Base-by-base conservation (phyloP, 2,888 invertebrate species). In the Octodonta nipae region DNA sequence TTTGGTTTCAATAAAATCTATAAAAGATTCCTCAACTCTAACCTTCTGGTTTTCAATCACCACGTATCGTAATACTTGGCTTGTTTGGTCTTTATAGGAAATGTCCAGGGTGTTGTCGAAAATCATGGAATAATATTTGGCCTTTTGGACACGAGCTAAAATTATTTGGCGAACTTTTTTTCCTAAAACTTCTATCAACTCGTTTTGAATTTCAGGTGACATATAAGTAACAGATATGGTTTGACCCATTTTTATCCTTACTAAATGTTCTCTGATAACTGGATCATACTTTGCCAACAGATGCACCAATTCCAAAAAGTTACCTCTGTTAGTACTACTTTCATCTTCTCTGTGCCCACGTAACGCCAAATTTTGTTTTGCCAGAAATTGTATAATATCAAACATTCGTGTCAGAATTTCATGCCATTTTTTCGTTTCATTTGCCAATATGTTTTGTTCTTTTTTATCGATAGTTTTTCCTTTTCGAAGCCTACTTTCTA, bases 1-100 rank as follows among this genome's bases (percentile, higher is more conserved):
- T 44, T 49, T 45, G 13, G 41, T 38, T 47, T 41, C 43, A 16
- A 42, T 31, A 15, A 43, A 46, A 31, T 46, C 45, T 24, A 45
- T 41, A 44, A 47, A 47, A 22, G 40, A 43, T 45, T 42, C 42
- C 27, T 33, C 44, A 26, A 43, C 41, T 34, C 28, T 13, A 24
- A 43, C 42, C 34, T 45, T 40, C 6, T 32, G 13, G 16, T 25
- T 26, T 24, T 42, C 42, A 39, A 45, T 45, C 25, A 38, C 16
- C 28, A 45, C 42, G 26, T 43, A 45, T 37, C 44, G 26, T 15
- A 47, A 20, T 28, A 44, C 34, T 33, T 45, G 44, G 26, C 42
- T 45, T 12, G 37, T 41, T 44, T 46, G 42, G 30, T 42, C 39
- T 39, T 44, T 41, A 3, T 20, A n/a, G n/a, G 20, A 20, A 6